These are phyloP conservation scores for Orchestes rusci DNA, from an alignment of 2,888 invertebrate species.

Conservation along the genomic window DNA sequence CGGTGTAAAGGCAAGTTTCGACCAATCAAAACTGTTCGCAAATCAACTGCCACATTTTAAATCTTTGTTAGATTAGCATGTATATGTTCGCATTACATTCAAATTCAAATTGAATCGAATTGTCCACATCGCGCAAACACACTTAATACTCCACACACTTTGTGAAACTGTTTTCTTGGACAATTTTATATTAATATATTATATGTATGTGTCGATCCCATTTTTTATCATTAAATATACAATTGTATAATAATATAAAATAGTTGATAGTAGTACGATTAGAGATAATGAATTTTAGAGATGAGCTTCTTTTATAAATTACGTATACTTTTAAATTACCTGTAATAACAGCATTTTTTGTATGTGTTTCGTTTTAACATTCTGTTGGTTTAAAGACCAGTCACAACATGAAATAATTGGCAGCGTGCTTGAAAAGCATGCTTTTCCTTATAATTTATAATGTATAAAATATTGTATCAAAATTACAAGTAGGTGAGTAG, in stretches of 20 bases:
- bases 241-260: conserved; percentile 40
- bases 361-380: conserved; percentile 13
- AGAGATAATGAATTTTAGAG: conserved; percentile 32
- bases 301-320: conserved; percentile 31
- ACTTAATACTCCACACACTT: conserved; percentile 24
- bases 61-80: too few relatives aligned
- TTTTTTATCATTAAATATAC: conserved; percentile 40
- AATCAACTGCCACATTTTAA: conserved; percentile 37
- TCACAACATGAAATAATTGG: too few relatives aligned
- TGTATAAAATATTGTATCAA: too few relatives aligned
- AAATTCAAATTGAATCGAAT: too few relatives aligned
- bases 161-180: conserved; percentile 38
- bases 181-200: conserved; percentile 40
- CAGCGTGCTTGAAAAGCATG: too few relatives aligned
- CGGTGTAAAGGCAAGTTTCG: conserved; percentile 31
- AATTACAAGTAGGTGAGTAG: too few relatives aligned
- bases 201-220: conserved; percentile 35
- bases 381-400: too few relatives aligned
- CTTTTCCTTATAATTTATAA: too few relatives aligned
- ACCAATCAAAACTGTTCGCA: conserved; percentile 34
- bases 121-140: conserved; percentile 30
- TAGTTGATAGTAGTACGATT: too few relatives aligned
- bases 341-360: conserved; percentile 10
- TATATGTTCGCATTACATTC: too few relatives aligned
- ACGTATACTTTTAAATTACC: conserved; percentile 1